These are phyloP conservation scores for Anisognathus igniventris DNA, from an alignment of 2,797 vertebrate genomes.

Conservation along the genomic window DNA sequence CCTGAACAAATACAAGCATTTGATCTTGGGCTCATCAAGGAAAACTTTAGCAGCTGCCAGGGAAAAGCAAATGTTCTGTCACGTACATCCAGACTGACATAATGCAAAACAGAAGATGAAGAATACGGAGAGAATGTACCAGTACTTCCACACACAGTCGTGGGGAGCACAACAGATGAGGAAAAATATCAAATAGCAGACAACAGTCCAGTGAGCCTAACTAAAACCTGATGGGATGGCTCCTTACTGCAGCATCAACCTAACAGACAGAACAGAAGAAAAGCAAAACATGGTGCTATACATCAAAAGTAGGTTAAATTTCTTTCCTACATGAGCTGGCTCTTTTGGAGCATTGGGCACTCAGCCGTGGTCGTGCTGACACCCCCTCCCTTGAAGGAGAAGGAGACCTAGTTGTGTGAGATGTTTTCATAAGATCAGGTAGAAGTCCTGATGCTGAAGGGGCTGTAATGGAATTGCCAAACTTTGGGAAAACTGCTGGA, in stretches of 20 bases:
- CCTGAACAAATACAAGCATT: conserved; percentile 35
- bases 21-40: conserved; percentile 28
- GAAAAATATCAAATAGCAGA: background rate
- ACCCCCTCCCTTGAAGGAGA: background rate
- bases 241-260: background rate
- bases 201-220: background rate
- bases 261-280: background rate
- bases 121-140: background rate
- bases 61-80: conserved; percentile 46
- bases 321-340: background rate
- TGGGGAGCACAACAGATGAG: background rate
- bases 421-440: background rate
- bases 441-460: background rate
- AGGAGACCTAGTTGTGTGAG: background rate
- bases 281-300: background rate
- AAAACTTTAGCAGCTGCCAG: conserved; percentile 46
- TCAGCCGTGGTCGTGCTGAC: background rate
- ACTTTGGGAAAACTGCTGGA: background rate
- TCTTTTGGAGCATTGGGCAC: background rate
- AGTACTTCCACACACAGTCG: background rate
- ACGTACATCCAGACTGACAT: conserved; percentile 36
- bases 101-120: conserved; percentile 54
- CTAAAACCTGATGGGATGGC: conserved; percentile 8
- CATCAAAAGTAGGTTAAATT: background rate
- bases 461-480: background rate